Evolutionary conservation across 2,797 vertebrate genomes (phyloP), one percentile per base, ranked within the genome.

Genomic region (Agapornis canus): DNA sequence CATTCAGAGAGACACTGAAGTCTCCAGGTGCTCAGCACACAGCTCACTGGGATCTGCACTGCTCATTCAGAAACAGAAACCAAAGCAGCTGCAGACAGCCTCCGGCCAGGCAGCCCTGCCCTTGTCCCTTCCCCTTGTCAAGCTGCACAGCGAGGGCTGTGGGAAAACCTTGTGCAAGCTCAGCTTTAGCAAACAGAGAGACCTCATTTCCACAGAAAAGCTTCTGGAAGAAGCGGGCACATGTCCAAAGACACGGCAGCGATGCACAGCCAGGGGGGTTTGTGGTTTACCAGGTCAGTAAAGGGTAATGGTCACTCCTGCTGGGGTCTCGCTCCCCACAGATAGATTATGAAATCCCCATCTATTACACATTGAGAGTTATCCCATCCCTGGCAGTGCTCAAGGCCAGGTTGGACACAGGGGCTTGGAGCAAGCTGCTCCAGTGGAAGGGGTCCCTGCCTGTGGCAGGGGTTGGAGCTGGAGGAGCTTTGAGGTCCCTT

Each of bases 41-140:
- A 48, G 19, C 66, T 39, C 32, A 4, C 32, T 25, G 42, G 48
- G 63, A 37, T 13, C 86, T 9, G 19, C 14, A 9, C 10, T 11
- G 42, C n/a, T 37, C 12, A 21, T 18, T 22, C 0, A 1, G 29
- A 5, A 32, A 4, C 8, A 8, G 9, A 16, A 26, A 54, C 1
- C 40, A 27, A 54, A 32, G 11, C 25, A 42, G 18, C 17, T 48
- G 32, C 27, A 32, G 37, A 20, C 37, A 14, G 19, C 9, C 15
- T 2, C 15, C 9, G 31, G 56, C 40, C 27, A 25, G 25, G 11
- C 57, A 49, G 37, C 32, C 12, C 69, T 39, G 69, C 42, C 76
- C 12, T 2, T 20, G 2, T 5, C 54, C 32, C 37, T 20, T 23
- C 60, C 17, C 45, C 7, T 17, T 18, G 6, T 23, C 39, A 17